Evolutionary conservation across 2,797 vertebrate genomes (phyloP).

Genomic region (Lepilemur ruficaudatus): DNA sequence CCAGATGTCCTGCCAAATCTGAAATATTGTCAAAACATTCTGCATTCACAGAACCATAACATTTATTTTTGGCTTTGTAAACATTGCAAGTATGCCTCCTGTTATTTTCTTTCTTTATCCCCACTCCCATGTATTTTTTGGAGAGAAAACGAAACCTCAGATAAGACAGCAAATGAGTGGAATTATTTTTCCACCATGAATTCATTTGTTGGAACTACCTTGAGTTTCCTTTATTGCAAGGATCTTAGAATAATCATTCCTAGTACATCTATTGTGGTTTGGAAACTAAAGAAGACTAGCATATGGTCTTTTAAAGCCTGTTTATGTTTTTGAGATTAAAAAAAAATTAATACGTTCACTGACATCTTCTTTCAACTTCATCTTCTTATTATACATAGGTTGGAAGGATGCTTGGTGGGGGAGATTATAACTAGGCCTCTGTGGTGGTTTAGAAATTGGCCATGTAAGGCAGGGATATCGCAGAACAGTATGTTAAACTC

Average conservation of each 20-base stretch:
- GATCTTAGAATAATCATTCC: slow-evolving; percentile 38
- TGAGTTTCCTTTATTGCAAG: slow-evolving; percentile 43
- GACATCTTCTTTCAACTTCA: slow-evolving; percentile 42
- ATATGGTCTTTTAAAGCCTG: slow-evolving; percentile 24
- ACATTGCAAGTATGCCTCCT: not conserved
- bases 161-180: slow-evolving; percentile 5
- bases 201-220: slow-evolving; percentile 34
- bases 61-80: slow-evolving; percentile 48
- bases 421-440: not conserved
- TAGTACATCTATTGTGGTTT: slow-evolving; percentile 34
- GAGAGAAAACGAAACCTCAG: not conserved
- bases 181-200: slow-evolving; percentile 43
- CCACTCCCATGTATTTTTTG: not conserved
- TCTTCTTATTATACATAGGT: not conserved
- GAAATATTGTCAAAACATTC: slow-evolving; percentile 26
- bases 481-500: not conserved
- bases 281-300: slow-evolving; percentile 28
- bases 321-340: slow-evolving; percentile 24
- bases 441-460: not conserved
- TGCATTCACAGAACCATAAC: not conserved
- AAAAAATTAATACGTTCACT: slow-evolving; percentile 44
- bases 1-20: slow-evolving; percentile 27
- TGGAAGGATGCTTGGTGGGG: not conserved
- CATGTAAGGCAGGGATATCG: not conserved
- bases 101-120: not conserved